A percentile compares a stretch with the other conserved stretches of the same genome.
These are phyloP conservation scores for Caenorhabditis remanei DNA, from an alignment of 1,140 invertebrate genomes.

Conservation along the genomic window DNA sequence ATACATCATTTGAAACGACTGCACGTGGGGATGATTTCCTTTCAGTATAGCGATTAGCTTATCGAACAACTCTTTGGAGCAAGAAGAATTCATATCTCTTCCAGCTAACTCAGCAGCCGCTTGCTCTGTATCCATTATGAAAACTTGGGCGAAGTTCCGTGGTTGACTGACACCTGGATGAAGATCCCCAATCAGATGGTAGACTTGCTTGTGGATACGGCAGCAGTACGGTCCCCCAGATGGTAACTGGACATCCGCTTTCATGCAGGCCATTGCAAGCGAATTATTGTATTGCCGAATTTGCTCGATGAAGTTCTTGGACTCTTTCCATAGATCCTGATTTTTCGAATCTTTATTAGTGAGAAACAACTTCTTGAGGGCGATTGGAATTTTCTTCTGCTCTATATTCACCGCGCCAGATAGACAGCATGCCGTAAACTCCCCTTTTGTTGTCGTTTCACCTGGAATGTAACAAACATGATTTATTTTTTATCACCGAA, in stretches of 20 bases:
- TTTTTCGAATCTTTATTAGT: too few relatives aligned
- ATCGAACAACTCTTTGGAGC: neutral
- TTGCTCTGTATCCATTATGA: neutral
- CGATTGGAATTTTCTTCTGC: too few relatives aligned
- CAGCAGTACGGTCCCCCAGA: neutral
- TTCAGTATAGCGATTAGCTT: neutral
- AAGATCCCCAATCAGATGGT: neutral
- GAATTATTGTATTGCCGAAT: neutral
- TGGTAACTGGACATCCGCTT: neutral
- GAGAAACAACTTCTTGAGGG: too few relatives aligned
- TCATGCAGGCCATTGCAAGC: neutral
- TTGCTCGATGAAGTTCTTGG: neutral
- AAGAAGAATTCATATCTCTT: neutral
- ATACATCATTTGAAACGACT: neutral
- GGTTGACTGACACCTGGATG: neutral
- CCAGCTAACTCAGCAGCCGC: neutral
- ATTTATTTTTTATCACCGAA: too few relatives aligned
- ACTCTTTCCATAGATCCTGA: too few relatives aligned
- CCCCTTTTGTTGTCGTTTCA: neutral
- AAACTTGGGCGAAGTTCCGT: neutral
- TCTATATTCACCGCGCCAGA: too few relatives aligned
- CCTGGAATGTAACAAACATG: neutral
- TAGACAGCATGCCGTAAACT: neutral
- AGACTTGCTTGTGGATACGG: neutral
- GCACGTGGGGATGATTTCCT: neutral